Conservation (phyloP, 2,888 invertebrate genomes). For the Chironomus riparius region DNA sequence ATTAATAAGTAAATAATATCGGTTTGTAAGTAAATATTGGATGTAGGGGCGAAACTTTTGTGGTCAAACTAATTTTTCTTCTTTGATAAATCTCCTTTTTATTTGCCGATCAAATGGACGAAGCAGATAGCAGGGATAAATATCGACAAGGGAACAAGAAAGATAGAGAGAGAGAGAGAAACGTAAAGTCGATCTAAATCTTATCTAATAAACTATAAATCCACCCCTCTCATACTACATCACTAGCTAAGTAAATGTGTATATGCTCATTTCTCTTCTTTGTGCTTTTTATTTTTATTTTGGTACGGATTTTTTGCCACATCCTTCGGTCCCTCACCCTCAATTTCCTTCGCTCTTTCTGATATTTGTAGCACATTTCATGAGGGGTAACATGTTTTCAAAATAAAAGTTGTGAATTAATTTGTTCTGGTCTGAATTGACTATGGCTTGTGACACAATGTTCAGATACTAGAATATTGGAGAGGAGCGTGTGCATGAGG, state of each 20-base stretch:
- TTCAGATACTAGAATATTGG: too few relatives aligned
- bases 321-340: not conserved
- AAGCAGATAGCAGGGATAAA: not conserved
- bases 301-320: too few relatives aligned
- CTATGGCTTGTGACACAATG: too few relatives aligned
- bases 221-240: not conserved
- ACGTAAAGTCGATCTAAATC: slow-evolving; percentile 5
- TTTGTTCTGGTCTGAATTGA: too few relatives aligned
- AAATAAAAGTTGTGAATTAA: too few relatives aligned
- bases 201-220: slow-evolving; percentile 21
- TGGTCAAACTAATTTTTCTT: not conserved
- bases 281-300: not conserved
- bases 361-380: not conserved
- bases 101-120: not conserved
- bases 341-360: not conserved
- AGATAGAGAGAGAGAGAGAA: not conserved
- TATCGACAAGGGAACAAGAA: not conserved
- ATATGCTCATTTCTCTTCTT: not conserved
- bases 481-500: too few relatives aligned
- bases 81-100: not conserved
- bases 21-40: not conserved
- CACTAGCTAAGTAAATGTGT: too few relatives aligned
- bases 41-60: not conserved
- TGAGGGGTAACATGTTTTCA: too few relatives aligned
- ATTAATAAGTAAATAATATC: not conserved